Percentiles rank a stretch among this genome's conserved stretches.
Conservation (phyloP, 2,888 invertebrate species). For the Macrosoma leucophasiata region DNA sequence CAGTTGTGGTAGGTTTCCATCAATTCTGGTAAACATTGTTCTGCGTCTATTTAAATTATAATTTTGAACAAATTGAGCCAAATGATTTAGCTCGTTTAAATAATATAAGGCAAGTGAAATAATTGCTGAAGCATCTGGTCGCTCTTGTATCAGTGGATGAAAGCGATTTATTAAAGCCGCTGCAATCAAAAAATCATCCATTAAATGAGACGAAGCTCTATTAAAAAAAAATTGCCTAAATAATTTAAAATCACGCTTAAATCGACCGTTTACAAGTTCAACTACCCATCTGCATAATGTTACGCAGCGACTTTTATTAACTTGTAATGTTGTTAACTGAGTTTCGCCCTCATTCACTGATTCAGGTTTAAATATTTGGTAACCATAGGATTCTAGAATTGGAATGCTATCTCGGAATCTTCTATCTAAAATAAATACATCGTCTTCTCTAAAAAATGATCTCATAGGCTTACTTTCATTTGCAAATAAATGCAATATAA, state of each 20-base stretch:
- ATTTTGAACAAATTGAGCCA: too few relatives aligned
- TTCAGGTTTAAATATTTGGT: constrained; percentile 18
- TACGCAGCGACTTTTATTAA: constrained; percentile 15
- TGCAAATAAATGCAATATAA: constrained; percentile 16
- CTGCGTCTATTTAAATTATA: too few relatives aligned
- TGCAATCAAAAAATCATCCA: constrained; percentile 2
- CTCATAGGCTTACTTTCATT: constrained; percentile 4
- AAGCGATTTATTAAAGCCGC: constrained; percentile 16
- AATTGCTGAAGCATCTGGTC: too few relatives aligned
- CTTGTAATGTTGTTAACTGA: constrained; percentile 16
- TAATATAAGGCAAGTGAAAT: too few relatives aligned
- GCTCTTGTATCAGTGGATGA: too few relatives aligned
- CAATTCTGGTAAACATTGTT: too few relatives aligned
- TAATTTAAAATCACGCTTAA: constrained; percentile 9
- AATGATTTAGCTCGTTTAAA: too few relatives aligned
- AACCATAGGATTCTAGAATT: constrained; percentile 11
- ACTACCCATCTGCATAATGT: constrained; percentile 21
- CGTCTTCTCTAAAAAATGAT: constrained; percentile 13
- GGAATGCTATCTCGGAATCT: constrained; percentile 17
- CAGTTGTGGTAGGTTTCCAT: too few relatives aligned
- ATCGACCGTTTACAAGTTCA: constrained; percentile 9
- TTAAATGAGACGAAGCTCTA: too few relatives aligned
- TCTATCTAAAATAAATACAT: constrained; percentile 18
- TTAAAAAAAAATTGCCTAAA: too few relatives aligned
- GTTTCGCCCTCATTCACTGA: constrained; percentile 16